phyloP scores from a whole-genome alignment of 2,888 invertebrate genomes.

The Cephalotes varians region DNA sequence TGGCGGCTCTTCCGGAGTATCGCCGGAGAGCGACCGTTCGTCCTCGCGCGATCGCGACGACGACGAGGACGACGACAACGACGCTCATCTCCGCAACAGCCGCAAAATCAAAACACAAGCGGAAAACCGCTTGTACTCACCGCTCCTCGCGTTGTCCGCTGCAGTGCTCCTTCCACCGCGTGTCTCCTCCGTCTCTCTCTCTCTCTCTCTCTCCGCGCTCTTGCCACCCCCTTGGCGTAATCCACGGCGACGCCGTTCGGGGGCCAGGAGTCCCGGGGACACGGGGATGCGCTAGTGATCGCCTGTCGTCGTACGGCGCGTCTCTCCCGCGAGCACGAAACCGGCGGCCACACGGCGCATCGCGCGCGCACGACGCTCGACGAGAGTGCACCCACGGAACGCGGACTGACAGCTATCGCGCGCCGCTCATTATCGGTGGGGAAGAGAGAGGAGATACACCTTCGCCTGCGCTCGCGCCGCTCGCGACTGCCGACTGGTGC shows the following conservation, averaged over 20 bases:
- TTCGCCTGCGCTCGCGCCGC: slow-evolving; percentile 39
- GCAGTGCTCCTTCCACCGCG: neutral
- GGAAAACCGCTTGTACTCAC: neutral
- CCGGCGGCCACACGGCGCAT: slow-evolving; percentile 71
- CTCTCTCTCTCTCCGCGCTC: no score
- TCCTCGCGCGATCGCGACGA: neutral
- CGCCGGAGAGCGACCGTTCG: neutral
- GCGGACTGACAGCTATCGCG: slow-evolving; percentile 77
- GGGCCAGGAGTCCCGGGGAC: neutral
- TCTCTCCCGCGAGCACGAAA: slow-evolving; percentile 68
- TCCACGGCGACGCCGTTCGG: slow-evolving; percentile 61
- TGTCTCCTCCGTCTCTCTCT: neutral
- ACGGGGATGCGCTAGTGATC: slow-evolving; percentile 18
- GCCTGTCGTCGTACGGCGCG: slow-evolving; percentile 63
- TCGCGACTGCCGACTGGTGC: slow-evolving; percentile 72
- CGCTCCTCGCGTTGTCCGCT: neutral
- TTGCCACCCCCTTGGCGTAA: slow-evolving; percentile 67
- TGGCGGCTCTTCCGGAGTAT: slow-evolving; percentile 52
- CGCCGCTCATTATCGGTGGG: slow-evolving; percentile 76
- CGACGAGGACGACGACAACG: neutral
- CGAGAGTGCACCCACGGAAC: slow-evolving; percentile 70
- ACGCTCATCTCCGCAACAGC: neutral
- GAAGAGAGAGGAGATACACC: slow-evolving; percentile 61
- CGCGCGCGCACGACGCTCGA: slow-evolving; percentile 63
- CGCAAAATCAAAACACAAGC: slow-evolving; percentile 14